phyloP scores from a whole-genome alignment of 2,888 invertebrate species.

The Chaitophorus viminalis region DNA sequence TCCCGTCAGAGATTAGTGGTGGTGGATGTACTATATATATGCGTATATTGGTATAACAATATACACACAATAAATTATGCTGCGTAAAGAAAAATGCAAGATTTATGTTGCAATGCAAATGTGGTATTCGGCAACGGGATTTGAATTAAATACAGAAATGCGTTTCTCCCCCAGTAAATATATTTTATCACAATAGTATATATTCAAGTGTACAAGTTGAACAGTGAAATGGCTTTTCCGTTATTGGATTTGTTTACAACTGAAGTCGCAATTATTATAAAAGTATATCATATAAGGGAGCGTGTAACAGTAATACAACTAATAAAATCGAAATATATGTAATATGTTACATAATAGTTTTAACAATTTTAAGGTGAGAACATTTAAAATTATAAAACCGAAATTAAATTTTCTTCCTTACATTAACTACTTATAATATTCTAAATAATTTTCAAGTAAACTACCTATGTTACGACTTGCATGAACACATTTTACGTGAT shows the following conservation, averaged over 20 bases:
- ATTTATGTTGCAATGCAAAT: neutral
- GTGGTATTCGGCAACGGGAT: neutral
- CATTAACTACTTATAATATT: no score
- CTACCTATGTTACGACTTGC: no score
- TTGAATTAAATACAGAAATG: conserved; percentile 29
- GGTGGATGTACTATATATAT: neutral
- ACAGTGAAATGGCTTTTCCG: neutral
- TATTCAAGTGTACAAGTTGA: neutral
- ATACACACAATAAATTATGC: neutral
- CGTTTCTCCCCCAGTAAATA: neutral
- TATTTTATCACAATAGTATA: neutral
- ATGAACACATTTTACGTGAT: no score
- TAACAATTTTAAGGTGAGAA: no score
- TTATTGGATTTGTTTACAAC: neutral
- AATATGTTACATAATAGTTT: no score
- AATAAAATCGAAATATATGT: no score
- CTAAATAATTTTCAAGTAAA: no score
- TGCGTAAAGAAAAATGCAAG: neutral
- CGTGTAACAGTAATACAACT: no score
- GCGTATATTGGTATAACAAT: no score
- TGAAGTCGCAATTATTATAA: neutral
- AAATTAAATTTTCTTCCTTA: no score
- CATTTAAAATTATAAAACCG: no score
- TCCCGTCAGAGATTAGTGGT: neutral
- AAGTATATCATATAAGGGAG: no score